phyloP scores from a whole-genome alignment of 2,113 vertebrate genomes.

The Podilymbus podiceps region DNA sequence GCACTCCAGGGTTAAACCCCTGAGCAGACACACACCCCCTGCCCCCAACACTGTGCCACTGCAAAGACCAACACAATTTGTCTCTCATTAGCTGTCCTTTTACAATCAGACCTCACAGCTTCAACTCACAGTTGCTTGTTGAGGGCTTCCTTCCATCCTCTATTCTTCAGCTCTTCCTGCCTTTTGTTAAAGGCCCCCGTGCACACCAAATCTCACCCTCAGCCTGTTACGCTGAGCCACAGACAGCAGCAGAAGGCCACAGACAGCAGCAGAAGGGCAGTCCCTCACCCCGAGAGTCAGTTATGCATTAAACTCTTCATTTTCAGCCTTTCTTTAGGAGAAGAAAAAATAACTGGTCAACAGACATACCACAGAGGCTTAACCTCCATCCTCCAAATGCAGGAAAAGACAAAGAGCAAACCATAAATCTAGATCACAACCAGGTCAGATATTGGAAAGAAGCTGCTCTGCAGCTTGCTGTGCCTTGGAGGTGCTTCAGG shows the following conservation, averaged over 20 bases:
- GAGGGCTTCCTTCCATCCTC: neutral
- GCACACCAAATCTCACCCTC: neutral
- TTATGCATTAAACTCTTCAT: neutral
- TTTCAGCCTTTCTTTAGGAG: neutral
- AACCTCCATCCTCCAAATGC: neutral
- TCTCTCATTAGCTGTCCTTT: neutral
- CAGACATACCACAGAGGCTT: neutral
- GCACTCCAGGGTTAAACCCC: neutral
- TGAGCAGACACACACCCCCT: neutral
- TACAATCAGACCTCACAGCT: neutral
- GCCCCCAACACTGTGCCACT: no score
- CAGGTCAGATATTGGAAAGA: neutral
- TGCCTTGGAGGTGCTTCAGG: neutral
- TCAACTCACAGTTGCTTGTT: neutral
- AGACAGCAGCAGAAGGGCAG: neutral
- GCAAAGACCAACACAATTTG: neutral
- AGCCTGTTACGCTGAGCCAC: neutral
- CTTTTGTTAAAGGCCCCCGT: neutral
- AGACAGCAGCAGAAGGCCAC: neutral
- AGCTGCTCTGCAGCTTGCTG: neutral
- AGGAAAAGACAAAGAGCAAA: neutral
- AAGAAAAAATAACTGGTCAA: neutral
- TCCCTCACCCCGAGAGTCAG: neutral
- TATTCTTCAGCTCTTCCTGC: neutral
- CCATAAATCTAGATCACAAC: neutral